Conservation (phyloP, 2,888 invertebrate genomes). For the Ophion ventricosus region DNA sequence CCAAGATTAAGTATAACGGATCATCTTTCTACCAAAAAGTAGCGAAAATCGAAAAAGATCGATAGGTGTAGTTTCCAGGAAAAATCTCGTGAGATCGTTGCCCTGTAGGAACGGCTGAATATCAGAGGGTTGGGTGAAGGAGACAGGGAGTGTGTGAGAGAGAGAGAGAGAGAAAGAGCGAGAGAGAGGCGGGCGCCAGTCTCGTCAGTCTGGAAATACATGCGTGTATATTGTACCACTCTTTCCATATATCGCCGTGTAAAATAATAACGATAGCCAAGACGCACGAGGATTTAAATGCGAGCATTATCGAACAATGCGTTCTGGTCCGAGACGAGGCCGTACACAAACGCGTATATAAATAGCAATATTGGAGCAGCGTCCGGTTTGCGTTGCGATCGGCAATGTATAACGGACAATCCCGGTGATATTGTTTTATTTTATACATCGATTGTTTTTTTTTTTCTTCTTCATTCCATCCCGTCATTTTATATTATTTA, state of each 20-base stretch:
- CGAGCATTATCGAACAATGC: conserved; percentile 79
- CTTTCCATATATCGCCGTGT: conserved; percentile 55
- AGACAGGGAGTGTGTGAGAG: background rate
- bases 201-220: conserved; percentile 79
- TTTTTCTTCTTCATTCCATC: background rate
- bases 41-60: background rate
- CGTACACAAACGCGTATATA: conserved; percentile 36
- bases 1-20: background rate
- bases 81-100: conserved; percentile 20
- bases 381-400: conserved; percentile 61
- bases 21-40: background rate
- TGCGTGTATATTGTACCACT: conserved; percentile 51
- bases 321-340: conserved; percentile 67
- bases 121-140: conserved; percentile 60
- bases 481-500: background rate
- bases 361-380: conserved; percentile 50
- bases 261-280: conserved; percentile 72
- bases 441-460: background rate
- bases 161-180: background rate
- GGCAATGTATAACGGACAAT: conserved; percentile 13
- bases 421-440: conserved; percentile 12
- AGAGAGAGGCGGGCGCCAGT: conserved; percentile 77
- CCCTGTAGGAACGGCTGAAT: background rate
- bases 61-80: conserved; percentile 1
- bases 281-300: conserved; percentile 67